Evolutionary conservation across 2,113 vertebrate species (phyloP).

Genomic region (Barnardius zonarius): DNA sequence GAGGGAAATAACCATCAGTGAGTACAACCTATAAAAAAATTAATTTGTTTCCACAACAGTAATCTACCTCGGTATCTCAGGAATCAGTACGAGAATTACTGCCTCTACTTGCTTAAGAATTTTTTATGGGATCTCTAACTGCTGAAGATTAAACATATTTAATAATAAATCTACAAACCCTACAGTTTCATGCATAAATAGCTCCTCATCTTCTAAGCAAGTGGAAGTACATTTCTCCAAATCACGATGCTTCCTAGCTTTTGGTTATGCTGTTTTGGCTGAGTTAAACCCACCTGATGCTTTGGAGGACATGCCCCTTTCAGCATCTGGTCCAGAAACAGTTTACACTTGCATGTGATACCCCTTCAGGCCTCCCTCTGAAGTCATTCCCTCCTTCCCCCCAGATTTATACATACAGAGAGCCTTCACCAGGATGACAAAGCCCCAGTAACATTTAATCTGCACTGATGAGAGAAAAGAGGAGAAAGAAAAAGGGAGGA

Average conservation of each 20-base stretch:
- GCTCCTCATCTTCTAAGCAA: background rate
- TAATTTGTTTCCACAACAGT: conserved; percentile 10
- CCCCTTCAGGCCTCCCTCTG: background rate
- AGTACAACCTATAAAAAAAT: background rate
- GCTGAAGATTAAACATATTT: background rate
- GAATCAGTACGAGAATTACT: background rate
- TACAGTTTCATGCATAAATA: background rate
- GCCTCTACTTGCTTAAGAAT: background rate
- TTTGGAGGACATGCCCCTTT: background rate
- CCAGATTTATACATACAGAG: background rate
- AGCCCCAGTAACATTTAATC: background rate
- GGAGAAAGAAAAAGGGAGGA: background rate
- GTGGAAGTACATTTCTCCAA: background rate
- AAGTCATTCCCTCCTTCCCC: background rate
- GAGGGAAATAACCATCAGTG: background rate
- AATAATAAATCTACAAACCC: background rate
- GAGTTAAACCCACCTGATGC: background rate
- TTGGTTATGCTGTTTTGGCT: background rate
- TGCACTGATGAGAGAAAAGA: background rate
- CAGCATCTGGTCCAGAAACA: background rate
- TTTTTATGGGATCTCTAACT: background rate
- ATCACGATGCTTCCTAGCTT: background rate
- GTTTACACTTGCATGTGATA: background rate
- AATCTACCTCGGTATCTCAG: background rate
- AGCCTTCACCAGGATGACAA: background rate